Evolutionary conservation across 2,113 vertebrate genomes (phyloP), one percentile per base, ranked within the genome.

Genomic region (Okapia johnstoni): DNA sequence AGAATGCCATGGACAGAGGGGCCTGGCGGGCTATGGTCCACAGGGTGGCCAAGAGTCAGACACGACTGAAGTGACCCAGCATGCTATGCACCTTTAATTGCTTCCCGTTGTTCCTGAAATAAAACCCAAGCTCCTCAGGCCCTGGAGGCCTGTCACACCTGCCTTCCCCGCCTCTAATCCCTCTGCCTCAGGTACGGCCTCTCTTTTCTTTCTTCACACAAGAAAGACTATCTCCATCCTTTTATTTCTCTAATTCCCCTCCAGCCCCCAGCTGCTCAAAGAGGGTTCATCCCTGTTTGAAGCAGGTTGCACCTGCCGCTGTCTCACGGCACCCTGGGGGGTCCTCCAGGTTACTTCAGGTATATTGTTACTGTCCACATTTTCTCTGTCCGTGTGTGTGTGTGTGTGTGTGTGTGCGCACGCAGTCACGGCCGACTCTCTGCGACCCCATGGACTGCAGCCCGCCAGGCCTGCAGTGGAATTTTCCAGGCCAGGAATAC

Each of bases 31-130:
- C 13, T 7, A 40, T 36, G 3, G 70, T 43, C 21, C 36, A 3
- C 19, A 11, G 1, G 21, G 11, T 6, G 0, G 21, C 70, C 21
- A 36, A 23, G 36, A 2, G 70, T 25, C 36, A 1, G 36, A 15
- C 70, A 15, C 6, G 23, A 26, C 40, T 40, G 36, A 7, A 25
- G 70, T 26, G 70, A 43, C 23, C 0, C 40, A 3, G n/a, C 21
- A 4, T 2, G 3, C 70, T 26, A 23, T 1, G 40, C 40, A 13
- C 21, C n/a, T 50, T 14, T 16, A 16, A 7, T 36, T 77, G 73
- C 55, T 21, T 63, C 86, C 60, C 23, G 1, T 19, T 43, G n/a
- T 14, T n/a, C n/a, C 83, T 66, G 50, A 33, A 60, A 60, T 40
- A 46, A 80, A 95, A 83, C n/a, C 77, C 50, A 16, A 8, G 77